Conservation (phyloP, 2,888 invertebrate species). For the Nymphalis c-album region DNA sequence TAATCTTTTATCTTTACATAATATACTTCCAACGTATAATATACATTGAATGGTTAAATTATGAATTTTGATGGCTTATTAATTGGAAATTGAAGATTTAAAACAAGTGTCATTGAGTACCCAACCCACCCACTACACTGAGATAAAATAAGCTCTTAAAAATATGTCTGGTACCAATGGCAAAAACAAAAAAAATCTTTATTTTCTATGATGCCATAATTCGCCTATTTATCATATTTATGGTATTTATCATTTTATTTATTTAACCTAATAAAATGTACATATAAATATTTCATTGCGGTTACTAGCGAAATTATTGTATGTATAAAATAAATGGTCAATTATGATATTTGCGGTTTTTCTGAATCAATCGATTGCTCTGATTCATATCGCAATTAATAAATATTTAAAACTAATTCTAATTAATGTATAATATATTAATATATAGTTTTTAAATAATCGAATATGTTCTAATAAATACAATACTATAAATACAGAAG, state of each 20-base stretch:
- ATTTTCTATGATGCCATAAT: too few relatives aligned
- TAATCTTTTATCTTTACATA: not conserved
- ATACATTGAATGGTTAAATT: not conserved
- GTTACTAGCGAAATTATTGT: not conserved
- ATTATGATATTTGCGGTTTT: slow-evolving; percentile 3
- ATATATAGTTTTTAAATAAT: not conserved
- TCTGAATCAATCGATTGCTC: not conserved
- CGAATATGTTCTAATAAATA: not conserved
- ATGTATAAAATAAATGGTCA: not conserved
- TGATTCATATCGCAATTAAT: not conserved
- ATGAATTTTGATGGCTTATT: too few relatives aligned
- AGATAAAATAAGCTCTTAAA: too few relatives aligned
- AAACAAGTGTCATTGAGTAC: too few relatives aligned
- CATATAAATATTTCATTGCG: not conserved
- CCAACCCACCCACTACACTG: too few relatives aligned
- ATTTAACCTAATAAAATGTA: not conserved
- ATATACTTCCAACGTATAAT: not conserved
- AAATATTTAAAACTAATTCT: not conserved
- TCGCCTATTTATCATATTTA: too few relatives aligned
- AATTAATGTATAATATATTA: not conserved
- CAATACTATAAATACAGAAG: too few relatives aligned
- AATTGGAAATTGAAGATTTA: too few relatives aligned
- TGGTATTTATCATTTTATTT: too few relatives aligned
- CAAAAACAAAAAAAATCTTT: too few relatives aligned
- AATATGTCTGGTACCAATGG: too few relatives aligned